Conservation (phyloP, 1,140 invertebrate species). For the Melitaea cinxia region DNA sequence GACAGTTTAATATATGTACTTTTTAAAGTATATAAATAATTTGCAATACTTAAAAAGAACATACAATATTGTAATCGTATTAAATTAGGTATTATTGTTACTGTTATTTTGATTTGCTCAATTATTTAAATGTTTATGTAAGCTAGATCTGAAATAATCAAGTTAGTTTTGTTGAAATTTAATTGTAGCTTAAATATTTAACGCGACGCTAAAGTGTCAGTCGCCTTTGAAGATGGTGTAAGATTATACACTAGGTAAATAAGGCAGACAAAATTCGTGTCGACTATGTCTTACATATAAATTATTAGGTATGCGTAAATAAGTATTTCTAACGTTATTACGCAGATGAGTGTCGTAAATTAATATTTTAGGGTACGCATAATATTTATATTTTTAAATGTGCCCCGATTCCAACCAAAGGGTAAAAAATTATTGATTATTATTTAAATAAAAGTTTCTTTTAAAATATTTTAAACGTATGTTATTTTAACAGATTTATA, state of each 20-base stretch:
- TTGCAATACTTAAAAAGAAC: constrained; percentile 54
- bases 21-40: constrained; percentile 63
- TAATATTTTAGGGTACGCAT: constrained; percentile 12
- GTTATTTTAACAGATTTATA: constrained; percentile 6
- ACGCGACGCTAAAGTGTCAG: constrained; percentile 8
- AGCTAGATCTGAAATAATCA: constrained; percentile 60
- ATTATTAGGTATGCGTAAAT: constrained; percentile 12
- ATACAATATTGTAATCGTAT: constrained; percentile 67
- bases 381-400: constrained; percentile 12
- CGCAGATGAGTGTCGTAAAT: constrained; percentile 3
- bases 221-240: not conserved
- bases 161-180: constrained; percentile 60
- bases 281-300: constrained; percentile 6
- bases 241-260: not conserved
- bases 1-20: constrained; percentile 64
- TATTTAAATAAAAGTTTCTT: not conserved
- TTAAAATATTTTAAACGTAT: constrained; percentile 1
- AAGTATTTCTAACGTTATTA: constrained; percentile 2
- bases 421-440: not conserved
- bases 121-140: constrained; percentile 75
- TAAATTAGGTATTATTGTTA: constrained; percentile 67
- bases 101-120: constrained; percentile 81
- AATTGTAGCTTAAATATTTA: constrained; percentile 35
- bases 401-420: constrained; percentile 7
- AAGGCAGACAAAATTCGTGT: not conserved